These are phyloP conservation scores for Syrmaticus mikado DNA, from an alignment of 2,113 vertebrate genomes.

Conservation along the genomic window DNA sequence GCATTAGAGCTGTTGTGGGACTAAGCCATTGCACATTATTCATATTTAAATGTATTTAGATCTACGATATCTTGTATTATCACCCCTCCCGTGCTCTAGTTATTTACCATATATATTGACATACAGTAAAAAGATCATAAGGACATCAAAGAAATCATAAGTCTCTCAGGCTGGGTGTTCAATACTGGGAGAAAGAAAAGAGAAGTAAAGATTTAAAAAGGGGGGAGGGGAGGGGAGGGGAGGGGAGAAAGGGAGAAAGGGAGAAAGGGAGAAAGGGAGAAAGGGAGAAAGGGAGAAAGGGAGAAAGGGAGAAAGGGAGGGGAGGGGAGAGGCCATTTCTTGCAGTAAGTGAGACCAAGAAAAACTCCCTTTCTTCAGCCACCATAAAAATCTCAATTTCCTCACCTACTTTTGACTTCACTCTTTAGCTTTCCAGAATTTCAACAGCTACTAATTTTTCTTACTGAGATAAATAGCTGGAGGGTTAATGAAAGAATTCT, in stretches of 20 bases:
- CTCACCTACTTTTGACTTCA: neutral
- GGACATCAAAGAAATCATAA: neutral
- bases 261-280: no score
- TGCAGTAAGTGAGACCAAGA: neutral
- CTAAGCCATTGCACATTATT: neutral
- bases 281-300: no score
- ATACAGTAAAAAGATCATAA: neutral
- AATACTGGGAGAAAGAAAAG: accelerated
- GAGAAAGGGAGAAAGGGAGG: no score
- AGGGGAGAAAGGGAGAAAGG: no score
- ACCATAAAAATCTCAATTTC: neutral
- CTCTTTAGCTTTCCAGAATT: neutral
- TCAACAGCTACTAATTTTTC: neutral
- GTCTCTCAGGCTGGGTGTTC: neutral
- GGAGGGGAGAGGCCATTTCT: neutral
- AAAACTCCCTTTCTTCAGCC: neutral
- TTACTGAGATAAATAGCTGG: neutral
- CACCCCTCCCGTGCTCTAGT: neutral
- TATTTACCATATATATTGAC: neutral
- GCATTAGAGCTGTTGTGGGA: neutral
- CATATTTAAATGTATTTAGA: neutral
- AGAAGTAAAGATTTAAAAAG: no score
- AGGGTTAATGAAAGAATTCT: neutral
- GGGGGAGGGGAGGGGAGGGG: no score
- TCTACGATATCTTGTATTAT: neutral